Percentiles rank a stretch among this genome's conserved stretches.
Conservation (phyloP, 2,888 invertebrate species). For the Parochlus steinenii region DNA sequence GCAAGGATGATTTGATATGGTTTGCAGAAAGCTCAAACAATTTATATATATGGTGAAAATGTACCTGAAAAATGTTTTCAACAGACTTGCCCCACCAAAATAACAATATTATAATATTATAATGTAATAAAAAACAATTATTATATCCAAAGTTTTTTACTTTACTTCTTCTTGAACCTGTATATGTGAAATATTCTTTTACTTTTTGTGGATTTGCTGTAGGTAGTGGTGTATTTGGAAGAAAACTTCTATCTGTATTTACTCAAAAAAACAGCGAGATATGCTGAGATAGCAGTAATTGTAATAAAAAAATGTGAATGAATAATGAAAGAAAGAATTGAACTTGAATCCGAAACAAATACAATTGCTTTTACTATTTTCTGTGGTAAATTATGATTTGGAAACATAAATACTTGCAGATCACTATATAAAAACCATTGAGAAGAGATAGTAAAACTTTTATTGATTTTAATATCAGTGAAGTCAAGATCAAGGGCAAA, state of each 20-base stretch:
- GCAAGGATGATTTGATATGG: constrained; percentile 34
- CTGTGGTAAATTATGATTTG: too few relatives aligned
- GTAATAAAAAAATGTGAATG: constrained; percentile 7
- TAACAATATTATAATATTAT: constrained; percentile 12
- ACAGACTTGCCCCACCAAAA: constrained; percentile 12
- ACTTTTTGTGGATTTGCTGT: neutral
- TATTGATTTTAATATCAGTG: too few relatives aligned
- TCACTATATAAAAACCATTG: too few relatives aligned
- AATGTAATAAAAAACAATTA: constrained; percentile 12
- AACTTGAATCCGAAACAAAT: constrained; percentile 1
- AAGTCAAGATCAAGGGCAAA: too few relatives aligned
- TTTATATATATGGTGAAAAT: constrained; percentile 26
- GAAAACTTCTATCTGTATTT: constrained; percentile 1
- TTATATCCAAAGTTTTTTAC: constrained; percentile 2
- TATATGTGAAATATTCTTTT: constrained; percentile 4
- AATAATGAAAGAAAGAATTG: constrained; percentile 4
- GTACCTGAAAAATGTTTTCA: constrained; percentile 8
- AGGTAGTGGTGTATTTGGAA: constrained; percentile 1
- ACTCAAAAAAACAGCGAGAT: constrained; percentile 1
- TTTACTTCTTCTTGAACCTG: neutral
- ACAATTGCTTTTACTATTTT: constrained; percentile 7
- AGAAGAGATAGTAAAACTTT: too few relatives aligned
- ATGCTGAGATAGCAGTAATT: constrained; percentile 11
- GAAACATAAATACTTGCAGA: too few relatives aligned
- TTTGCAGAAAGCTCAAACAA: constrained; percentile 31